Evolutionary conservation across 2,113 vertebrate genomes (phyloP), one percentile per base, ranked within the genome.

Genomic region (Casuarius casuarius): DNA sequence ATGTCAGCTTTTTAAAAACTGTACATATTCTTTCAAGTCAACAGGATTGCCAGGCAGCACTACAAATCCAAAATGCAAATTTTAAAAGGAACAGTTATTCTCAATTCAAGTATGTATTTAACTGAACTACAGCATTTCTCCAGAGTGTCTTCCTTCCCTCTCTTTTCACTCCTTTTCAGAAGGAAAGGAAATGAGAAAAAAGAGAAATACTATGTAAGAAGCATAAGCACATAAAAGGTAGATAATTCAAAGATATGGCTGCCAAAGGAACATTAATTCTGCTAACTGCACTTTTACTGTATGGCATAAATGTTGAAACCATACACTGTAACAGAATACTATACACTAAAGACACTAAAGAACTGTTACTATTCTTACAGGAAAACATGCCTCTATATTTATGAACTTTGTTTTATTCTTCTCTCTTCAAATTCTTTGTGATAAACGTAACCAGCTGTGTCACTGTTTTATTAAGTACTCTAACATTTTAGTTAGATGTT

Each of bases 401-500:
- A 74, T 25, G 11, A 78, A 78, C 29, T 67, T 90, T 48, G 38
- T 33, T 19, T 83, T 51, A 83, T 52, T 94, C 26, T 21, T 73
- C 44, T 51, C 31, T 38, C 29, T 66, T 91, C 66, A 66, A 49
- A 74, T 51, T 75, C 68, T 70, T 56, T 18, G 18, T 13, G 38
- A 81, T 14, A 33, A 73, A 59, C 2, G 2, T 68, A 68, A 92
- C 61, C 17, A 94, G 70, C 62, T 91, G 62, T 0, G 0, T 49
- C 52, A 58, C 58, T 56, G 42, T 56, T 89, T 52, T 46, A 44
- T 66, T 89, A 84, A 86, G 51, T 14, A 56, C 61, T 21, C 12
- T 67, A 68, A 90, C 73, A 82, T 93, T 93, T 92, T 25, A 78
- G 65, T n/a, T 84, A 35, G 18, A 61, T 70, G n/a, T 75, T 91